Base-by-base conservation (phyloP, 2,113 vertebrate genomes). In the Phasianus colchicus region DNA sequence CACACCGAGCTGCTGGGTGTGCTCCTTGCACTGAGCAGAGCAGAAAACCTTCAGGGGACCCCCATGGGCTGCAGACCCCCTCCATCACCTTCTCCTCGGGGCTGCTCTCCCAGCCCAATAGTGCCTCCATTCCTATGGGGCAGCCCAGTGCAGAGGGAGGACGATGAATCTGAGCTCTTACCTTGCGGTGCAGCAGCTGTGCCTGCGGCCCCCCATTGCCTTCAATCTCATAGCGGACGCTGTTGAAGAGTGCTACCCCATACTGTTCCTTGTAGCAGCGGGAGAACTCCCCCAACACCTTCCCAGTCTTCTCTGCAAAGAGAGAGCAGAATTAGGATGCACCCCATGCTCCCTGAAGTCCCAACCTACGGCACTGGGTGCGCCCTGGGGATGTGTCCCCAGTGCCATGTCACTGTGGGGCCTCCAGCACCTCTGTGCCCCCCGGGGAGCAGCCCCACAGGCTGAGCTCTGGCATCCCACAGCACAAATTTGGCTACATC, bases 131-230 rank as follows among this genome's bases (percentile, higher is more conserved):
- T 10, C 25, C 38, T 29, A 29, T 3, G 38, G 61, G 36, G 61
- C 24, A 18, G 61, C 24, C 15, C 7, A 16, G 16, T 8, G 38
- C 25, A 29, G 38, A 40, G 38, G 38, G 61, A 40, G 61, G 38
- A 40, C 29, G 38, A 29, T 29, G 61, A 54, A 16, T 54, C 27
- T 54, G 52, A 6, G 2, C 55, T 17, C 94, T 98, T 97, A 98
- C 99, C 98, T 99, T 99, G 67, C 99, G 98, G 97, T 99, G 99
- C 1, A 99, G 98, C 61, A 99, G 98, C 97, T 99, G 99, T 0
- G 99, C 83, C 97, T 99, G 99, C 0, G 97, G 95, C 10, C 95
- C 96, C 7, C 98, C 98, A 0, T 98, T 97, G 81, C 98, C 99
- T 93, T 99, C 99, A 0, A 99, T 98, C 96, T 99, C 99, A 20